phyloP scores from a whole-genome alignment of 2,113 vertebrate genomes.

The Perognathus longimembris region DNA sequence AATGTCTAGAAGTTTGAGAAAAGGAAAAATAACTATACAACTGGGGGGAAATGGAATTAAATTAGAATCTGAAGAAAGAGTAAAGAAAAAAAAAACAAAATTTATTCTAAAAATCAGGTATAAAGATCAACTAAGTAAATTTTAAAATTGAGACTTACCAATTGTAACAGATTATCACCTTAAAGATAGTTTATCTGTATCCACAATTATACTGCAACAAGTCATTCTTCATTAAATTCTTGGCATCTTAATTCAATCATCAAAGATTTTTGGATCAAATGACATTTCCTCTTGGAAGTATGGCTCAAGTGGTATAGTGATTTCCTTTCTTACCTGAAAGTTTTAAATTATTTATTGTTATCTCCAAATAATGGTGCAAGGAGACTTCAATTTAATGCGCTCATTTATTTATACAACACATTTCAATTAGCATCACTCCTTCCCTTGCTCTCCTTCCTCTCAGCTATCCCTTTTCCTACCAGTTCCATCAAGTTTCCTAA shows the following conservation, averaged over 20 bases:
- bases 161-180: background rate
- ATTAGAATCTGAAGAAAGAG: background rate
- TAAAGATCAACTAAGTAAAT: background rate
- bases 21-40: slow-evolving; percentile 1
- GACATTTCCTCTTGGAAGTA: background rate
- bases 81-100: background rate
- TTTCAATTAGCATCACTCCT: no score
- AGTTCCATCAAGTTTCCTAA: no score
- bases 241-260: background rate
- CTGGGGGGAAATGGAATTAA: background rate
- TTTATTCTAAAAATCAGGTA: slow-evolving; percentile 5
- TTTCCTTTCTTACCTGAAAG: slow-evolving; percentile 5
- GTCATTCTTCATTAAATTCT: slow-evolving; percentile 25
- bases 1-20: background rate
- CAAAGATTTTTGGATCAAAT: slow-evolving; percentile 28
- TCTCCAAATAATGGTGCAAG: no score
- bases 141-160: background rate
- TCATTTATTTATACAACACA: no score
- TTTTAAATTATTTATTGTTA: background rate
- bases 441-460: no score
- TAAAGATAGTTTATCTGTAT: background rate
- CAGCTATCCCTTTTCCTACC: no score
- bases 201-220: background rate
- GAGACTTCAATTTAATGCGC: no score
- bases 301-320: background rate